A percentile compares a stretch with the other conserved stretches of the same genome.
These are phyloP conservation scores for Pocillopora meandrina DNA, from an alignment of 92 coral and sea anemone species.

Conservation along the genomic window DNA sequence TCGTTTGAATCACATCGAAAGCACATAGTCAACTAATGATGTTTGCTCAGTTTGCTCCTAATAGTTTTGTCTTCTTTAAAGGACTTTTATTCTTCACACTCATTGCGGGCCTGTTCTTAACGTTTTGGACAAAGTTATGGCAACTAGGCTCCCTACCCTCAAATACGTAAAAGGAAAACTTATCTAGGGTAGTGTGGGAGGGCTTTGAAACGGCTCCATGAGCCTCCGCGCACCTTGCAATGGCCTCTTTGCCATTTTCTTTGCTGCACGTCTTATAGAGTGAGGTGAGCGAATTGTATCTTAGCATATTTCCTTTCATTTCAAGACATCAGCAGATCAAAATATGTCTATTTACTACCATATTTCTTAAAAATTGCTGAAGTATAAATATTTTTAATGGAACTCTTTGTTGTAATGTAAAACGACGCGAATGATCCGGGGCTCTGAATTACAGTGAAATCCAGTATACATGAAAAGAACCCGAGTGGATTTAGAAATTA, in stretches of 20 bases:
- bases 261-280: slow-evolving; percentile 61
- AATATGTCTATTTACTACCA: neutral
- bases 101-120: too few species aligned
- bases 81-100: too few species aligned
- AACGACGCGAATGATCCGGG: neutral
- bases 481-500: too few species aligned
- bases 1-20: too few species aligned
- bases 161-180: neutral
- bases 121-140: too few species aligned
- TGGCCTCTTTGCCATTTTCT: slow-evolving; percentile 89
- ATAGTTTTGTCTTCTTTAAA: too few species aligned
- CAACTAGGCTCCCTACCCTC: too few species aligned
- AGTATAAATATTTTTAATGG: neutral
- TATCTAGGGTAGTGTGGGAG: neutral
- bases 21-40: too few species aligned
- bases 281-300: slow-evolving; percentile 66
- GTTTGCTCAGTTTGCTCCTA: too few species aligned
- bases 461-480: neutral
- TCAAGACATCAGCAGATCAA: slow-evolving; percentile 40
- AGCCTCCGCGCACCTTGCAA: slow-evolving; percentile 47
- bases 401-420: neutral
- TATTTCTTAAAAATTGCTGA: neutral
- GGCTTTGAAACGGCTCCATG: slow-evolving; percentile 29
- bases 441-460: neutral
- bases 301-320: neutral